Evolutionary conservation across 1,140 invertebrate species (phyloP), one percentile per base, ranked within the genome.

Genomic region (Drosophila subpulchrella): DNA sequence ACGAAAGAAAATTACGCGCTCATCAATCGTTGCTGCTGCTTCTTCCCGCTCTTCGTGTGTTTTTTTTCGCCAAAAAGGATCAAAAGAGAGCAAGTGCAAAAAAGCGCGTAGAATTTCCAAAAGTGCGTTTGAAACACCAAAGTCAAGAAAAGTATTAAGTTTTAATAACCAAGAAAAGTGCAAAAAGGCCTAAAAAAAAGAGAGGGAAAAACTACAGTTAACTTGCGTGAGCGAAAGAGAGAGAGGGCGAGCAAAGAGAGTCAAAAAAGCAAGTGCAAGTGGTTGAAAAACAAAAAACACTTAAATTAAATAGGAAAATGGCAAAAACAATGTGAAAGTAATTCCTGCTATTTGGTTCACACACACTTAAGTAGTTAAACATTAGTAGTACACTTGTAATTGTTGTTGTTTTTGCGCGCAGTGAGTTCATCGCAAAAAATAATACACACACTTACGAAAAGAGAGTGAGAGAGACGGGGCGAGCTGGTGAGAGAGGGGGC

Each of bases 391-490:
- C 60, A 30, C 53, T 67, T 86, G 72, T 84, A 83, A 71, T 73
- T 75, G 41, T 78, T 85, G 68, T 85, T 76, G 78, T 85, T 73
- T 75, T 81, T 89, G 84, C 68, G 73, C 81, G 51, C 73, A 88
- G 83, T 88, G 83, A 88, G 84, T 88, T 88, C 83, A 88, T 88
- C 83, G 83, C 83, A 88, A 88, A 88, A 89, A 88, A 88, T 86
- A 86, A 86, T 83, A 83, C 83, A 82, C 83, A 82, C 53, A 55
- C 32, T 51, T 7, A 46, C 13, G 34, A 10, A 11, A 20, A 39
- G 38, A 66, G 4, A 27, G 15, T 11, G 42, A 53, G 56, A 38
- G 55, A 38, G 58, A 30, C 32, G 30, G 62, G 38, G 56, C 39
- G 59, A 32, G 41, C 39, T 8, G 51, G 48, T 32, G 34, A 24